These are phyloP conservation scores for Cotesia chilonis DNA, from an alignment of 1,140 invertebrate species.

Conservation along the genomic window DNA sequence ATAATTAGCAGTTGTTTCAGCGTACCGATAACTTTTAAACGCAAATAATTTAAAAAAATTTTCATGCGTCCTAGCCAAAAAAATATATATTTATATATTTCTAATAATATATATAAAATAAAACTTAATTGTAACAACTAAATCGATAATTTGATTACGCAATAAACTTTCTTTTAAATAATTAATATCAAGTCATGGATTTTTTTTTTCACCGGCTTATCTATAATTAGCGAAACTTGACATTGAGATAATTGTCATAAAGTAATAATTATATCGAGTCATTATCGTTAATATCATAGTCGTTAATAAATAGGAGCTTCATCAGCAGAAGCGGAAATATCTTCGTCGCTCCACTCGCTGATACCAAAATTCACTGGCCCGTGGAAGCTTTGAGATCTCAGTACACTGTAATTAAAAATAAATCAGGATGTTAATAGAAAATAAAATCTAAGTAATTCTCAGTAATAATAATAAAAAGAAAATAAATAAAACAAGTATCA, in stretches of 20 bases:
- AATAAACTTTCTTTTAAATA: slow-evolving; percentile 8
- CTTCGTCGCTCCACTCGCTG: slow-evolving; percentile 55
- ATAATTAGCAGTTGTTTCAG: too few relatives aligned
- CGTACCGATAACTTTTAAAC: too few relatives aligned
- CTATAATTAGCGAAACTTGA: neutral
- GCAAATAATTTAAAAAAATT: too few relatives aligned
- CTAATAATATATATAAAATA: too few relatives aligned
- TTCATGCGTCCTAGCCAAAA: too few relatives aligned
- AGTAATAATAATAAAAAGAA: slow-evolving; percentile 30
- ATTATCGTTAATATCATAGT: neutral
- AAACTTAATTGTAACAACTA: too few relatives aligned
- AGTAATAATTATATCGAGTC: neutral
- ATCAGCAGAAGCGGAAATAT: slow-evolving; percentile 52
- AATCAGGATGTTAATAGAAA: neutral
- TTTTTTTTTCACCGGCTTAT: neutral
- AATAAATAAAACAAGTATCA: slow-evolving; percentile 14
- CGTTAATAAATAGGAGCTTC: slow-evolving; percentile 47
- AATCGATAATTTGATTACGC: neutral
- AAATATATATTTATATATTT: too few relatives aligned
- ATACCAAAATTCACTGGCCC: slow-evolving; percentile 54
- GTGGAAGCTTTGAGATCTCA: slow-evolving; percentile 70
- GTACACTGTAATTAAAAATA: slow-evolving; percentile 58
- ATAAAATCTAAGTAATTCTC: neutral
- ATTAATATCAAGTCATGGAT: slow-evolving; percentile 2
- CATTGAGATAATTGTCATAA: slow-evolving; percentile 1